Evolutionary conservation across 2,113 vertebrate genomes (phyloP), one percentile per base, ranked within the genome.

Genomic region (Callipepla squamata): DNA sequence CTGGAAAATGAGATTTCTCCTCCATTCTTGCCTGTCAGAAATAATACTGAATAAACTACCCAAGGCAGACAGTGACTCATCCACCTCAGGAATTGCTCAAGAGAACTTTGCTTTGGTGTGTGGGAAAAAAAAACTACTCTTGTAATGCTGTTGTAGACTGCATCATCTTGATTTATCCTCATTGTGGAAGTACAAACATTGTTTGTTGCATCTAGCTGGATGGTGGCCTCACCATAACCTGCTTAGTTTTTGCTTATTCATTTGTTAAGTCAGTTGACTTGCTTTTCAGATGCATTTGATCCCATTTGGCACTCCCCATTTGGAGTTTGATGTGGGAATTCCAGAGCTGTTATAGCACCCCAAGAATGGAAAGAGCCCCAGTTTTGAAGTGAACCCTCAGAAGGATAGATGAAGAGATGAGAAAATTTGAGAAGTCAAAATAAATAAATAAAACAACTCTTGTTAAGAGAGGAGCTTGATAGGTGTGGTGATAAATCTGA

Each of bases 401-500:
- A 70, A 81, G 82, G 91, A 85, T 7, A 87, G 75, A 68, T 48
- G 34, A 90, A 48, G 62, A 2, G 17, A 48, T 66, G 57, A 47
- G 34, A n/a, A 91, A 87, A 53, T 85, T 34, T 18, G 16, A 30
- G 50, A 44, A 80, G 59, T 20, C 2, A 57, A 30, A 25, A 51
- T 58, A 53, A 30, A 19, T n/a, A 36, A 26, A 21, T 7, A 34
- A 32, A 40, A 40, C 59, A 59, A 76, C 22, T 2, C 61, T 58
- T 40, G 68, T 88, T 74, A 94, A 92, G 59, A 58, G 10, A 89
- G 86, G 80, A 82, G 68, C 94, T 92, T 82, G 81, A 93, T 93
- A 96, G 95, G 95, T 95, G 88, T 92, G 93, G 95, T 89, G 78
- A 95, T 96, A 96, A 94, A 96, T 93, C 90, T 97, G 92, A 95